Conservation (phyloP, 2,797 vertebrate genomes). For the Periparus ater region DNA sequence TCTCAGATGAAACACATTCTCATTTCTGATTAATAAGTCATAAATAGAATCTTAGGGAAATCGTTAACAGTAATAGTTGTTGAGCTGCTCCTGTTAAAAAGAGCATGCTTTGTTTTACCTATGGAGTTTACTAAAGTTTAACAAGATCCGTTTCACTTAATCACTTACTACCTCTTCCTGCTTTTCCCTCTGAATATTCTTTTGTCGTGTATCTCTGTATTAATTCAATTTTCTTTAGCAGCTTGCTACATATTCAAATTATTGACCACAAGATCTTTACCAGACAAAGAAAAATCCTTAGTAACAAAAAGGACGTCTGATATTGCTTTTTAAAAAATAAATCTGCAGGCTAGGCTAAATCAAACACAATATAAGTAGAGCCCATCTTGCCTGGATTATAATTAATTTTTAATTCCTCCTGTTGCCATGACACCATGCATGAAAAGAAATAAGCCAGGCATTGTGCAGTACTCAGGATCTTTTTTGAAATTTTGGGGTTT, state of each 20-base stretch:
- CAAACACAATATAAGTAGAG: neutral
- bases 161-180: neutral
- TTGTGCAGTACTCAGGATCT: neutral
- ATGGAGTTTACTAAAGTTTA: neutral
- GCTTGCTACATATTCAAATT: neutral
- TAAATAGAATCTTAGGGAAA: neutral
- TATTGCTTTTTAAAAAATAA: neutral
- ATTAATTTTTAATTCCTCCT: slow-evolving; percentile 40
- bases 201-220: neutral
- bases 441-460: slow-evolving; percentile 25
- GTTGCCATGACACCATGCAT: slow-evolving; percentile 53
- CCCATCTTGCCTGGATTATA: slow-evolving; percentile 7
- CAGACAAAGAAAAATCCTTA: neutral
- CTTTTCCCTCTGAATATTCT: neutral
- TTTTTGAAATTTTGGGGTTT: neutral
- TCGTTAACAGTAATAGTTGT: neutral
- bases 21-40: neutral
- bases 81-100: neutral
- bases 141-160: neutral
- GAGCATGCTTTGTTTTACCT: neutral
- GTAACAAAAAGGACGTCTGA: neutral
- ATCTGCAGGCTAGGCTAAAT: neutral
- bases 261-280: neutral
- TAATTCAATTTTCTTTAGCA: neutral
- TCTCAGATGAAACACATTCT: neutral